Conservation (phyloP, 2,888 invertebrate species). For the Acleris laterana region DNA sequence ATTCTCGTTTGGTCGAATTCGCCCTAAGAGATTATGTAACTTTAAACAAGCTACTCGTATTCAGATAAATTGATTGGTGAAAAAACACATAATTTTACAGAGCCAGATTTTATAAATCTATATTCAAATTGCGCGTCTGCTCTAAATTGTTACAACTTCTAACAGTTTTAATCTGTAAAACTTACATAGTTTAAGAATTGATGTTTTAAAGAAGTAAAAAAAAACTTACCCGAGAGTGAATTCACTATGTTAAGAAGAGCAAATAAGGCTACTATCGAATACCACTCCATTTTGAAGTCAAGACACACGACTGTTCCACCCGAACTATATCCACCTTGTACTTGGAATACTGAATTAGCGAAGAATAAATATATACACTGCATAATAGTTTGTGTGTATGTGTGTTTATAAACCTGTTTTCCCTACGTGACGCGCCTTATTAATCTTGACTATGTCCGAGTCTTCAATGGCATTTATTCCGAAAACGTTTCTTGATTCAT, state of each 20-base stretch:
- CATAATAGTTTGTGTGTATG: background rate
- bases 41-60: no score
- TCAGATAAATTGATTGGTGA: no score
- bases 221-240: constrained; percentile 17
- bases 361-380: constrained; percentile 27
- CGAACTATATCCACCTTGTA: constrained; percentile 12
- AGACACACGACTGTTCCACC: constrained; percentile 12
- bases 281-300: constrained; percentile 19
- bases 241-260: constrained; percentile 11
- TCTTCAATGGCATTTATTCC: background rate
- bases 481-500: background rate
- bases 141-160: no score
- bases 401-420: constrained; percentile 15
- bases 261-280: constrained; percentile 4
- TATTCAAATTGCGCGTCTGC: no score
- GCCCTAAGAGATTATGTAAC: no score
- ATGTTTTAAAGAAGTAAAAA: no score
- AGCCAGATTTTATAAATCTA: no score
- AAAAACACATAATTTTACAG: no score
- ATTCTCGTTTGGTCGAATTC: no score
- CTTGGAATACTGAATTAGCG: constrained; percentile 12
- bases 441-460: background rate
- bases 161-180: background rate
- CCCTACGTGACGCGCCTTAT: constrained; percentile 10
- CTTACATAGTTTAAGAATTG: background rate